These are phyloP conservation scores for Callyntrura guangdongensis DNA, from an alignment of 2,888 invertebrate species.

Conservation along the genomic window DNA sequence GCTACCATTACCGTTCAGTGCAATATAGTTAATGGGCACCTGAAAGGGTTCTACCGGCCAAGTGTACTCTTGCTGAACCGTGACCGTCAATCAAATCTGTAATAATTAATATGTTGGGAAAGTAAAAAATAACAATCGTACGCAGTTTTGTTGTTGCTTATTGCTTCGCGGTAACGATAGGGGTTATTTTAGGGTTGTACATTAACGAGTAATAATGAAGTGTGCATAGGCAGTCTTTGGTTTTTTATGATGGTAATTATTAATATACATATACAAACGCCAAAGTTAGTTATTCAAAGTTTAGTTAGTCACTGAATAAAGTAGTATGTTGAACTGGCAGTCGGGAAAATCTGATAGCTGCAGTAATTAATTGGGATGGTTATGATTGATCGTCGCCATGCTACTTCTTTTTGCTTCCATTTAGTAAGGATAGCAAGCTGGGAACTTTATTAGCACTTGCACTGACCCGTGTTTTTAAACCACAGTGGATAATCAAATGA, in stretches of 20 bases:
- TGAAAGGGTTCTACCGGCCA: not conserved
- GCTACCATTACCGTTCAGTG: not conserved
- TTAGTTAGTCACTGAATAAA: too few relatives aligned
- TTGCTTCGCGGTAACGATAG: not conserved
- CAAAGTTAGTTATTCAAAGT: too few relatives aligned
- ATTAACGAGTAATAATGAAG: too few relatives aligned
- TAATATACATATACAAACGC: not conserved
- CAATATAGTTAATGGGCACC: not conserved
- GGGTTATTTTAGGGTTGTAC: not conserved
- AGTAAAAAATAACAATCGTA: conserved; percentile 59
- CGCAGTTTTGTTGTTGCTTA: not conserved
- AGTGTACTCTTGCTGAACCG: conserved; percentile 21
- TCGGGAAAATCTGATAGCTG: too few relatives aligned
- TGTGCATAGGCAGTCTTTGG: not conserved
- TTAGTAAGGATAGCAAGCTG: too few relatives aligned
- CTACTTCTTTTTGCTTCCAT: too few relatives aligned
- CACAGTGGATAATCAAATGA: too few relatives aligned
- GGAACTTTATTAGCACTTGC: too few relatives aligned
- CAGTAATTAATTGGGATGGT: too few relatives aligned
- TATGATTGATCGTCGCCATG: too few relatives aligned
- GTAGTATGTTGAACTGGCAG: too few relatives aligned
- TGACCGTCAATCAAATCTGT: conserved; percentile 66
- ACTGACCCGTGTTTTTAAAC: too few relatives aligned
- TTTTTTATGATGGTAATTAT: not conserved
- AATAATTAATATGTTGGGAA: conserved; percentile 66